Base-by-base conservation (phyloP, 2,888 invertebrate genomes). In the Zaprionus bogoriensis region DNA sequence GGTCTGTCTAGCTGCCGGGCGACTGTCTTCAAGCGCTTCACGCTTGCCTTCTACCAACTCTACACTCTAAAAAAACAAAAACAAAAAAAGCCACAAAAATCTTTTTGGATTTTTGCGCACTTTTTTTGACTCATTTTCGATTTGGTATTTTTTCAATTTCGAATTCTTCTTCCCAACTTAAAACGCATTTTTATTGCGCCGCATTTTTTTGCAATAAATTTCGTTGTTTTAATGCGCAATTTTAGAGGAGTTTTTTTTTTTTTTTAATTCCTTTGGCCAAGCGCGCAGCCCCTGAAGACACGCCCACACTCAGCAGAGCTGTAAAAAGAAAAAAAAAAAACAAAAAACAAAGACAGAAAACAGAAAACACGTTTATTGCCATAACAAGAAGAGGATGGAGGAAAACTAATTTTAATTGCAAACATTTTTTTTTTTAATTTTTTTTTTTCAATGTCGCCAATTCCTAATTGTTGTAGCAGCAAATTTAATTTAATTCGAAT, bases 391-490 rank as follows among this genome's bases (percentile, higher is more conserved):
- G 20, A 52, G 12, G 45, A 25, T 42, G n/a, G 52, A 32, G 7
- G 22, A 20, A 36, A 32, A 44, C 9, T 19, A 27, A 41, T 25
- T 47, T 23, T n/a, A 20, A 19, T 14, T 42, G n/a, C n/a, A n/a
- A 51, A 36, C 7, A 12, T 17, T 41, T 42, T 53, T 59, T 69
- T 67, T 51, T 50, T 27, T 51, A 7, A 38, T 50, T 44, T 47
- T 59, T 51, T 48, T 44, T 39, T 25, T 58, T 44, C 25, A 14
- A 57, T 30, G 12, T 30, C 30, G 30, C 30, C 5, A 79, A 77
- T 81, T 81, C 84, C 84, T 86, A 79, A 73, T 77, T 81, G 80
- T 77, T 86, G 76, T 80, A 83, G 74, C 83, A 80, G 80, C 74
- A 74, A 74, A 79, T 80, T 76, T 77, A 79, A 79, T 75, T 82